Base-by-base conservation (phyloP, 2,797 vertebrate genomes). In the Eulemur mongoz region DNA sequence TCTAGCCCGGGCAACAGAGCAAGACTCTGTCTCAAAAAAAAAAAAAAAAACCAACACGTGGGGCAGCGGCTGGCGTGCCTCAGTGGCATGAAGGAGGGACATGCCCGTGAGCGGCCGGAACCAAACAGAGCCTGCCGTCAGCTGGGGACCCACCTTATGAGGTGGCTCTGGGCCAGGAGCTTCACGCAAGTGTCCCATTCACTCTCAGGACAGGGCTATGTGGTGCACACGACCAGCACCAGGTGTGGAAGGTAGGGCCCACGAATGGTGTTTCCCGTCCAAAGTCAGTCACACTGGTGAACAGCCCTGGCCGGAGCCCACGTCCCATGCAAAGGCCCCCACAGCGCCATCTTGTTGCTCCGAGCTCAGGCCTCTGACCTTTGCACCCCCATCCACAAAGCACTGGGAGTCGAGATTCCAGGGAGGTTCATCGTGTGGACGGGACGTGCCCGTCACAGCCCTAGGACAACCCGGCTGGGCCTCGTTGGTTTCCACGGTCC, bases 161-260 rank as follows among this genome's bases (percentile, higher is more conserved):
- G 4, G 20, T 5, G 35, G 73, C 40, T 48, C 79, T 22, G 15
- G 54, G 20, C 9, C 25, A 20, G 80, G 27, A 35, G 59, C 23
- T 18, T 17, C 63, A 6, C 0, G 3, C 0, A 3, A 14, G 17
- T 0, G 5, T 10, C 22, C 40, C 54, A 3, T 23, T 40, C 3
- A 15, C 7, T 35, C 40, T 18, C 81, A 22, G 20, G 7, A 1
- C 30, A 8, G 50, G 50, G 45, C 23, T 50, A 11, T 11, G 0
- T 0, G 9, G 17, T 4, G 20, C 30, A 15, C 2, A 4, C 10
- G 15, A 4, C 7, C 3, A 3, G 7, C 2, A 0, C 23, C 70
- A 3, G 3, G 12, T 13, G 32, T 3, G 30, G 75, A 69, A 1
- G 5, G 10, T 6, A 1, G 30, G 27, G 23, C 35, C 85, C 65